A percentile compares a stretch with the other conserved stretches of the same genome.
These are phyloP conservation scores for Phymanthus crucifer DNA, from an alignment of 92 coral and sea anemone genomes.

Conservation along the genomic window DNA sequence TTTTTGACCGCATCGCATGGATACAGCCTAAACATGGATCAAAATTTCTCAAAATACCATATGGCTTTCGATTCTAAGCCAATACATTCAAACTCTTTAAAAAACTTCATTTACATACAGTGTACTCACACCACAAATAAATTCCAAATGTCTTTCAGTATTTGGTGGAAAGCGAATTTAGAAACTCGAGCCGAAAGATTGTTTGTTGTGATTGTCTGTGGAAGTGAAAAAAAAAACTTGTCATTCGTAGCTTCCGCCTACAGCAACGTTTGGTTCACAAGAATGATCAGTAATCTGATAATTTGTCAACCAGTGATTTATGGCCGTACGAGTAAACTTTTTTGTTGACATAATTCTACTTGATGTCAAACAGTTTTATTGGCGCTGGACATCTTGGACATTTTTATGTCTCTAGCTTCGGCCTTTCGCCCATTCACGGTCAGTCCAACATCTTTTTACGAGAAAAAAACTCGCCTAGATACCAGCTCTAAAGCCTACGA, in stretches of 20 bases:
- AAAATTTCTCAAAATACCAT: not conserved
- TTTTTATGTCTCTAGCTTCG: constrained; percentile 10
- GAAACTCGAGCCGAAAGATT: constrained; percentile 9
- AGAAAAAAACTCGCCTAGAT: not conserved
- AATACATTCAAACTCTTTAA: not conserved
- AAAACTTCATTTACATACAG: constrained; percentile 6
- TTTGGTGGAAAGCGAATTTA: constrained; percentile 32
- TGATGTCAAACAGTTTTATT: constrained; percentile 4
- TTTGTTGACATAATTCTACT: constrained; percentile 17
- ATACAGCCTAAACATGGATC: not conserved
- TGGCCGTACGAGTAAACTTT: constrained; percentile 22
- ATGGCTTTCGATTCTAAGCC: not conserved
- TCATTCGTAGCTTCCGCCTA: not conserved
- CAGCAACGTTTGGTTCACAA: not conserved
- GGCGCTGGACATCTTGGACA: not conserved
- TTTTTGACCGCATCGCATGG: not conserved
- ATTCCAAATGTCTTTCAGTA: not conserved
- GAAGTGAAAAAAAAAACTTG: not conserved
- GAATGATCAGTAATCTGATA: not conserved
- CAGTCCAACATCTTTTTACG: not conserved
- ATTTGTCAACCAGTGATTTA: constrained; percentile 22
- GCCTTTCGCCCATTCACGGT: not conserved
- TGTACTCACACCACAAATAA: not conserved
- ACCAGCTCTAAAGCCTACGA: not conserved
- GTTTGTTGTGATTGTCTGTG: not conserved